These are phyloP conservation scores for Macrochelys suwanniensis DNA, from an alignment of 2,797 vertebrate species.

Conservation along the genomic window DNA sequence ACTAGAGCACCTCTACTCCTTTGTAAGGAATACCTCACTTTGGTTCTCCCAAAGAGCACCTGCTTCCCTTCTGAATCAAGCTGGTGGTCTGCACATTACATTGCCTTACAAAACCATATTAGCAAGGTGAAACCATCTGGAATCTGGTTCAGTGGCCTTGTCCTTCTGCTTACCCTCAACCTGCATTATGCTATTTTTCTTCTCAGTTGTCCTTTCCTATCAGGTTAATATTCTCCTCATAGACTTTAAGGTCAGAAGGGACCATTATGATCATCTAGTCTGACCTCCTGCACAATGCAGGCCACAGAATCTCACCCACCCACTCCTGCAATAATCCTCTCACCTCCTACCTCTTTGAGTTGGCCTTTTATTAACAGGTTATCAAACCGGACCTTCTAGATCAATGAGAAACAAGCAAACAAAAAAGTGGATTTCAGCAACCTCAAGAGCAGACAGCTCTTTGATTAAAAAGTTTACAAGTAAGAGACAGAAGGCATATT, in stretches of 20 bases:
- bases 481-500: background rate
- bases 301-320: too few relatives aligned
- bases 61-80: background rate
- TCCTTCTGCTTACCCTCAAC: background rate
- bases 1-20: background rate
- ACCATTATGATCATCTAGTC: too few relatives aligned
- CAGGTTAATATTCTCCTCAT: background rate
- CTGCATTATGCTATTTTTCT: background rate
- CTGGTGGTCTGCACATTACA: background rate
- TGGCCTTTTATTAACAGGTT: background rate
- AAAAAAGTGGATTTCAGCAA: background rate
- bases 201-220: background rate
- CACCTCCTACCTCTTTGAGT: background rate
- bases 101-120: background rate
- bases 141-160: background rate
- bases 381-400: background rate
- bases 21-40: background rate
- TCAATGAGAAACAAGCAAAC: background rate
- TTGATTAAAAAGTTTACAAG: background rate
- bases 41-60: background rate
- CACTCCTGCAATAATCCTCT: too few relatives aligned
- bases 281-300: too few relatives aligned
- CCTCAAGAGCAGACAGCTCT: background rate
- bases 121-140: background rate
- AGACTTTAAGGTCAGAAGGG: too few relatives aligned